Evolutionary conservation across 2,888 invertebrate genomes (phyloP).

Genomic region (Ennomos quercinarius): DNA sequence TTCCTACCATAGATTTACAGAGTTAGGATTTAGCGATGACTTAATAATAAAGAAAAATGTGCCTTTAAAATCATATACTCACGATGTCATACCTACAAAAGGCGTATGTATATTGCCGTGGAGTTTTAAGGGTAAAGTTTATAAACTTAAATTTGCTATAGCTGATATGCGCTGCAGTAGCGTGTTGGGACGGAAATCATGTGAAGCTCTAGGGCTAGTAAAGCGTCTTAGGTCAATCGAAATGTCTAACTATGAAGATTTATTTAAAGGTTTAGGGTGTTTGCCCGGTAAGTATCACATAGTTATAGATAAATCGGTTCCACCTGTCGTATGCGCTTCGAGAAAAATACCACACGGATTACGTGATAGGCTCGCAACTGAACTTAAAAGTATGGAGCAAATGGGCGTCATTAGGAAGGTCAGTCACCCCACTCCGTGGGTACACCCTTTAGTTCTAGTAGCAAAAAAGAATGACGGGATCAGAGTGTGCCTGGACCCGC

Average conservation of each 20-base stretch:
- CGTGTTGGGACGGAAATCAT: not conserved
- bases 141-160: too few relatives aligned
- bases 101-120: not conserved
- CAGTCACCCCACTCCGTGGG: not conserved
- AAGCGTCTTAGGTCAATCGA: not conserved
- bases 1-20: not conserved
- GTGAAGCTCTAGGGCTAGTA: not conserved
- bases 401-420: not conserved
- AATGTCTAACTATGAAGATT: slow-evolving; percentile 1
- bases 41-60: not conserved
- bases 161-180: too few relatives aligned
- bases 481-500: too few relatives aligned
- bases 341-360: too few relatives aligned
- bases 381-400: too few relatives aligned
- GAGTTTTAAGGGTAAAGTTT: too few relatives aligned
- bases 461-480: too few relatives aligned
- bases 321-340: too few relatives aligned
- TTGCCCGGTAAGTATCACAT: too few relatives aligned
- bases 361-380: too few relatives aligned
- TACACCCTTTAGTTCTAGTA: not conserved
- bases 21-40: not conserved
- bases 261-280: not conserved
- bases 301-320: too few relatives aligned
- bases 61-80: not conserved
- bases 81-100: not conserved